Evolutionary conservation across 1,140 invertebrate species (phyloP), one percentile per base, ranked within the genome.

Genomic region (Rhynchophorus ferrugineus): DNA sequence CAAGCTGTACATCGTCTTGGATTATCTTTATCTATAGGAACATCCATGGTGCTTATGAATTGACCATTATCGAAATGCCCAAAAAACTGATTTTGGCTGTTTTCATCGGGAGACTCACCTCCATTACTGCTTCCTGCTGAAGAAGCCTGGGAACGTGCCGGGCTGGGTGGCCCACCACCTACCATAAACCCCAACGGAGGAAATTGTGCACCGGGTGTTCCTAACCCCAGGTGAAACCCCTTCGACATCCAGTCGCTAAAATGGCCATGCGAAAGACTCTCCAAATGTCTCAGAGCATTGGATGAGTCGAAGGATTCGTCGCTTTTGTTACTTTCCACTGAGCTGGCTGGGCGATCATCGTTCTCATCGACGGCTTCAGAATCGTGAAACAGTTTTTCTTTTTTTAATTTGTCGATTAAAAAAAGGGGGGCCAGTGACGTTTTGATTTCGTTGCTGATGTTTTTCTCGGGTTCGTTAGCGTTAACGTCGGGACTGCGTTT

Each of bases 1-100:
- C 94, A 98, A 11, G 88, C 87, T 2, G 86, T 84, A 70, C 94
- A 98, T 59, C 87, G 82, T 2, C 88, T 74, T 0, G 89, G 88
- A 54, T 76, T 76, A 51, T 85, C 82, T 63, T 81, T 83, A 67
- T 91, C 91, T 13, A 94, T 79, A 3, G 92, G 91, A 13, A 95
- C 84, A 60, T 89, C 86, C 53, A 81, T 79, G 1, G 80, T 83
- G 56, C 78, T 81, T 48, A 85, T 77, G 61, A 85, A 85, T 48
- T 82, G 78, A 1, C 83, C 83, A 63, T 82, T 81, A 50, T 86
- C 82, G 61, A 82, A 84, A 57, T 84, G 78, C 2, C 82, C 83
- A 61, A 82, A 83, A 3, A 80, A 72, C 55, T 78, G 75, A 44
- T 78, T 75, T 60, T 78, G 75, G 22, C 63, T 71, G 49, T 63